phyloP scores from a whole-genome alignment of 2,113 vertebrate genomes.

The Struthio camelus region DNA sequence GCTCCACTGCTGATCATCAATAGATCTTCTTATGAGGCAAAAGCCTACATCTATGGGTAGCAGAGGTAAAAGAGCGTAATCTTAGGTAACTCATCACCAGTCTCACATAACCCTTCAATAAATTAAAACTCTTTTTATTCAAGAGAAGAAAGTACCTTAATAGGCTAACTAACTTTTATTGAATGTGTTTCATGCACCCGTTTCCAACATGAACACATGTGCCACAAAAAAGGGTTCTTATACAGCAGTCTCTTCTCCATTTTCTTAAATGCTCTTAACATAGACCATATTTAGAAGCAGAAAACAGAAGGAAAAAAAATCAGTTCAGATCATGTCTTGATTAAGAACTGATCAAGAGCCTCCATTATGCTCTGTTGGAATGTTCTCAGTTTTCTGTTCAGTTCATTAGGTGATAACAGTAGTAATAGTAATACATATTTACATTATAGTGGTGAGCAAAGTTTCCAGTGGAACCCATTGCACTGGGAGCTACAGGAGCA shows the following conservation, averaged over 20 bases:
- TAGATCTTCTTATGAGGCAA: neutral
- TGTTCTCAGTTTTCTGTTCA: neutral
- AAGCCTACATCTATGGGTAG: neutral
- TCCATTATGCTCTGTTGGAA: neutral
- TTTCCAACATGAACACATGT: neutral
- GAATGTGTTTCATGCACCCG: neutral
- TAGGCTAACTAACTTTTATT: neutral
- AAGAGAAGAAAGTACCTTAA: neutral
- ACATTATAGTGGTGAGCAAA: neutral
- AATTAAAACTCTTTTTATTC: neutral
- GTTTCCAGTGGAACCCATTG: neutral
- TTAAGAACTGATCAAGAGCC: neutral
- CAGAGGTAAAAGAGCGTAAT: neutral
- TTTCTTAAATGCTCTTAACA: neutral
- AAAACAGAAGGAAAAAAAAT: neutral
- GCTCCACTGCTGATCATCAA: neutral
- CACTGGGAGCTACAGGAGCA: rapidly evolving
- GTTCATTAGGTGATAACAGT: neutral
- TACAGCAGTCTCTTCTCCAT: neutral
- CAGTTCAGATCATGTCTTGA: neutral
- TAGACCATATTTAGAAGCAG: neutral
- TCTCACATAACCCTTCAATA: neutral
- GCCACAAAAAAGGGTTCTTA: neutral
- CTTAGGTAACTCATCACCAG: neutral
- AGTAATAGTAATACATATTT: neutral